Conservation (phyloP, 1,140 invertebrate species). For the Neodiprion pinetum region DNA sequence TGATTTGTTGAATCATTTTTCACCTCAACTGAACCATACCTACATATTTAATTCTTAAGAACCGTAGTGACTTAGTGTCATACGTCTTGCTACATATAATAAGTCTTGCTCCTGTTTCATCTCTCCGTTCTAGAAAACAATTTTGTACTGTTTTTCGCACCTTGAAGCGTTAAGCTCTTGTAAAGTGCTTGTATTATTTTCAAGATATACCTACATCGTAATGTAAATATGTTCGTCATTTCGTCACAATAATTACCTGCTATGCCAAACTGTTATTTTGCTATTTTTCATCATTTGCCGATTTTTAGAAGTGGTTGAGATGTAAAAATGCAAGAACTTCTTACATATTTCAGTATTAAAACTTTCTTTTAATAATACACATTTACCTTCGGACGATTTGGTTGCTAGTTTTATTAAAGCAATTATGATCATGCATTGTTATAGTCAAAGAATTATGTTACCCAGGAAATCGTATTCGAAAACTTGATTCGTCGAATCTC, state of each 20-base stretch:
- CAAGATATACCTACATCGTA: neutral
- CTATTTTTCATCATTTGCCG: neutral
- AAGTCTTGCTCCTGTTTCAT: neutral
- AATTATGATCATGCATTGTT: slow-evolving; percentile 23
- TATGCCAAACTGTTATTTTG: neutral
- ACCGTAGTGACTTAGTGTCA: no score
- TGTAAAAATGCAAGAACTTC: neutral
- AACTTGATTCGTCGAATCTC: slow-evolving; percentile 20
- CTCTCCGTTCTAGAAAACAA: slow-evolving; percentile 2
- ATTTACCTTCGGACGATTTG: slow-evolving; percentile 29
- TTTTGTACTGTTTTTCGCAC: neutral
- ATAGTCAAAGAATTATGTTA: slow-evolving; percentile 35
- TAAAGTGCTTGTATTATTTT: neutral
- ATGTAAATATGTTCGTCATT: neutral
- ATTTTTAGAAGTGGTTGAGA: slow-evolving; percentile 1
- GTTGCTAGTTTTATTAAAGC: neutral
- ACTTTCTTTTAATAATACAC: slow-evolving; percentile 37
- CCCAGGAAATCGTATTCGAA: slow-evolving; percentile 25
- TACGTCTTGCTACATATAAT: neutral
- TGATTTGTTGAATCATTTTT: neutral
- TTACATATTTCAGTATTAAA: no score
- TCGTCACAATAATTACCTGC: neutral
- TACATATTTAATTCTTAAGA: neutral
- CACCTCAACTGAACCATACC: neutral
- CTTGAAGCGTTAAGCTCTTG: no score